Conservation (phyloP, 2,888 invertebrate genomes). For the Muscina levida region DNA sequence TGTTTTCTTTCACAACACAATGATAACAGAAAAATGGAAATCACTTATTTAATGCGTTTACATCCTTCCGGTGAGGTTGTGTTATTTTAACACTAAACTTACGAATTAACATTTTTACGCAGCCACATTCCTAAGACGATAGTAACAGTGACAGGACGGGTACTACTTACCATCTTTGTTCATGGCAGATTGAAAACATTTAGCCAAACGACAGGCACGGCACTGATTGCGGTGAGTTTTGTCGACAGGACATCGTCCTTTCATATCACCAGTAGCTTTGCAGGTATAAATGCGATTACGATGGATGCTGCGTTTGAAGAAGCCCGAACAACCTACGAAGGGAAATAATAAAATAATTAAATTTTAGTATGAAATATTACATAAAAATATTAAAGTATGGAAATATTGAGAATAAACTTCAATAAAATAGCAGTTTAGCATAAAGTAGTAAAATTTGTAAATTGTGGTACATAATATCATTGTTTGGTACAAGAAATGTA, state of each 20-base stretch:
- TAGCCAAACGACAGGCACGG: constrained; percentile 95
- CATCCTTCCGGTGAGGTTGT: constrained; percentile 61
- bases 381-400: no score
- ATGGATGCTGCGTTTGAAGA: constrained; percentile 98
- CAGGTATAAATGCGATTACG: constrained; percentile 97
- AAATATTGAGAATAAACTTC: no score
- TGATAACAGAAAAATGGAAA: constrained; percentile 35
- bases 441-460: no score
- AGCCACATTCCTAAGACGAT: not conserved
- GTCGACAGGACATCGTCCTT: constrained; percentile 96
- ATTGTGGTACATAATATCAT: no score
- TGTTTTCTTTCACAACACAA: constrained; percentile 63
- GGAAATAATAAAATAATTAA: not conserved
- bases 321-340: constrained; percentile 92
- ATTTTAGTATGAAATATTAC: not conserved
- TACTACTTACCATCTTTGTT: constrained; percentile 98
- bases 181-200: constrained; percentile 98
- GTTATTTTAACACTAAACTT: constrained; percentile 56
- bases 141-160: not conserved
- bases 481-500: no score
- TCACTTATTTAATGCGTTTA: constrained; percentile 43
- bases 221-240: constrained; percentile 98
- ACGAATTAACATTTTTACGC: not conserved
- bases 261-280: constrained; percentile 95
- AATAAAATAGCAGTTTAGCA: no score